These are phyloP conservation scores for Ceratitis capitata DNA, from an alignment of 1,140 invertebrate genomes.

Conservation along the genomic window DNA sequence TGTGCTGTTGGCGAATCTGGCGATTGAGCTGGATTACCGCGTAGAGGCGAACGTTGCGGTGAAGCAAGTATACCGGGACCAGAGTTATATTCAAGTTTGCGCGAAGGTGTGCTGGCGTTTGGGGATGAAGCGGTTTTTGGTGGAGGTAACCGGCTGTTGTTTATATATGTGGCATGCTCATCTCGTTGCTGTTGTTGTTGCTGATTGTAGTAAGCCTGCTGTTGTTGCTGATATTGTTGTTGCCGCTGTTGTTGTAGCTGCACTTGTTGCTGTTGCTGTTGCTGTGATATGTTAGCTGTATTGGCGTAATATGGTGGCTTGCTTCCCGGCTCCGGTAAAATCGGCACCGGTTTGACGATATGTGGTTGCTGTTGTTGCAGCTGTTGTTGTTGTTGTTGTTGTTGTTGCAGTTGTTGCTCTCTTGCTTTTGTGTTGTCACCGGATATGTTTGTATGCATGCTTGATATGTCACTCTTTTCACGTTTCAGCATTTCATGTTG, in stretches of 20 bases:
- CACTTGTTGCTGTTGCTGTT: constrained; percentile 11
- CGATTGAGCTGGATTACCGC: constrained; percentile 48
- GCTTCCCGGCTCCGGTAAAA: constrained; percentile 36
- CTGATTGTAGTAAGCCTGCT: constrained; percentile 23
- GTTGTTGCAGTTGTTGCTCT: constrained; percentile 47
- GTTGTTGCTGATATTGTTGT: constrained; percentile 42
- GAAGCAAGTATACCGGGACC: constrained; percentile 53
- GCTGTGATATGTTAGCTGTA: constrained; percentile 38
- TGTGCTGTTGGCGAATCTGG: constrained; percentile 41
- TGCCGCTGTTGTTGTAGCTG: constrained; percentile 42
- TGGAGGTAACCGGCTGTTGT: constrained; percentile 50
- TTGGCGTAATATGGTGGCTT: constrained; percentile 43
- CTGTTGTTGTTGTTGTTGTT: constrained; percentile 50
- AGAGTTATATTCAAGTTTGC: constrained; percentile 59
- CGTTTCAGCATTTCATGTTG: constrained; percentile 51
- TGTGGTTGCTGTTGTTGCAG: constrained; percentile 49
- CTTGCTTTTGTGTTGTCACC: constrained; percentile 41
- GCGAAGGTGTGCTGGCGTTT: constrained; percentile 30
- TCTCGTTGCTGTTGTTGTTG: constrained; percentile 47
- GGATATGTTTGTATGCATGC: constrained; percentile 62
- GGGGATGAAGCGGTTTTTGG: constrained; percentile 49
- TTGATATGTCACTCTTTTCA: constrained; percentile 61
- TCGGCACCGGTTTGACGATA: constrained; percentile 55
- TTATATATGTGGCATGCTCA: constrained; percentile 36
- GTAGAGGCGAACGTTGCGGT: constrained; percentile 42